Percentiles rank a stretch among this genome's conserved stretches.
These are phyloP conservation scores for Spodoptera litura DNA, from an alignment of 1,140 invertebrate genomes.

Conservation along the genomic window DNA sequence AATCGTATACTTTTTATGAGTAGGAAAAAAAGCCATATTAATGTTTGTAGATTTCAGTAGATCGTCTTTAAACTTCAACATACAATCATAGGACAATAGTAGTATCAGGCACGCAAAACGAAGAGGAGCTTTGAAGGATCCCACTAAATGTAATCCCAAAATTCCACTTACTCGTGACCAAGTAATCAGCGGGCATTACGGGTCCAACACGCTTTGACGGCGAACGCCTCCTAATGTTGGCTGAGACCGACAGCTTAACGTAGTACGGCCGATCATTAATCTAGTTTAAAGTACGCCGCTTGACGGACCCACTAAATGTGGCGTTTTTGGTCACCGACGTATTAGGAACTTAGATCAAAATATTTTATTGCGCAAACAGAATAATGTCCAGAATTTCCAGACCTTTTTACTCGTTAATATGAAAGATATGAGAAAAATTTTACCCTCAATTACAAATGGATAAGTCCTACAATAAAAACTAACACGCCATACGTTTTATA, in stretches of 20 bases:
- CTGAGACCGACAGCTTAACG: slow-evolving; percentile 45
- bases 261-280: slow-evolving; percentile 38
- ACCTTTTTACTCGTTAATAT: too few species aligned
- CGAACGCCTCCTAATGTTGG: slow-evolving; percentile 34
- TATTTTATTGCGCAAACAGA: not conserved
- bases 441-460: too few species aligned
- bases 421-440: too few species aligned
- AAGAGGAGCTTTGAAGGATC: slow-evolving; percentile 5
- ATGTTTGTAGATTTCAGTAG: not conserved
- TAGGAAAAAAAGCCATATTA: too few species aligned
- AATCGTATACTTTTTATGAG: not conserved
- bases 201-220: slow-evolving; percentile 32
- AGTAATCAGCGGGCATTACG: slow-evolving; percentile 41
- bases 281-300: slow-evolving; percentile 42
- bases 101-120: not conserved
- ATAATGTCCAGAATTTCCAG: too few species aligned
- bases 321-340: slow-evolving; percentile 21
- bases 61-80: not conserved
- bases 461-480: too few species aligned
- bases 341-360: not conserved
- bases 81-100: slow-evolving; percentile 5
- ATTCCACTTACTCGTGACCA: slow-evolving; percentile 20
- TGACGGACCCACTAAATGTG: slow-evolving; percentile 42
- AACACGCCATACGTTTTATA: too few species aligned
- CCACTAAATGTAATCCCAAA: slow-evolving; percentile 33